Evolutionary conservation across 2,888 invertebrate genomes (phyloP).

Genomic region (Orchesella flavescens): DNA sequence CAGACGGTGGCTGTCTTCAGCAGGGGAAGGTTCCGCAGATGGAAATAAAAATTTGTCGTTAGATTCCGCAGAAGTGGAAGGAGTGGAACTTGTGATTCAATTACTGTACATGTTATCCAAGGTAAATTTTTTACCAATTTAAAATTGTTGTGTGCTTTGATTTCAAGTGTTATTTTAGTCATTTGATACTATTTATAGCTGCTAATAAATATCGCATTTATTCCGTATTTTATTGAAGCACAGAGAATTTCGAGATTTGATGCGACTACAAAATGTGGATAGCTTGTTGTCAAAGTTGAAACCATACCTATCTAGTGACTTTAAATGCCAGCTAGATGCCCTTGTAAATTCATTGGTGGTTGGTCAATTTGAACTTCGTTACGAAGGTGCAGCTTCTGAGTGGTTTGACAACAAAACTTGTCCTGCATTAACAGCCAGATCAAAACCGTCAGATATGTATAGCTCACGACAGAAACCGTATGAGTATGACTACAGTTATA

Average conservation of each 20-base stretch:
- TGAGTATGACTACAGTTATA: not conserved
- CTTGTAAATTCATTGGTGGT: conserved; percentile 54
- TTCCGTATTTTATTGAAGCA: conserved; percentile 52
- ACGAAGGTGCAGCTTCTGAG: conserved; percentile 46
- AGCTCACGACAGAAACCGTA: conserved; percentile 14
- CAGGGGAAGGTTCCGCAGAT: not conserved
- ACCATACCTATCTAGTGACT: conserved; percentile 55
- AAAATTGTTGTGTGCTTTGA: not conserved
- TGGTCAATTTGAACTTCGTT: conserved; percentile 48
- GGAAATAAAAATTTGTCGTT: not conserved
- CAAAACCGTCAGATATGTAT: conserved; percentile 30
- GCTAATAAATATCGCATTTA: conserved; percentile 3
- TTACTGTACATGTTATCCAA: conserved; percentile 60
- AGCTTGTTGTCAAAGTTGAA: conserved; percentile 58
- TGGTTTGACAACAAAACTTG: conserved; percentile 58
- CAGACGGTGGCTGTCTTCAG: conserved; percentile 32
- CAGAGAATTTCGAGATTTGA: conserved; percentile 64
- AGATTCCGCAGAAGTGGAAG: conserved; percentile 38
- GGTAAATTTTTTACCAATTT: conserved; percentile 45
- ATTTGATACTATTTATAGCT: conserved; percentile 4
- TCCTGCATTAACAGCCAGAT: conserved; percentile 5
- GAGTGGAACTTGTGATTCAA: conserved; percentile 62
- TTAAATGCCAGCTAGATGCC: conserved; percentile 54
- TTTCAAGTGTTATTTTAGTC: conserved; percentile 8
- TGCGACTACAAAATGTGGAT: conserved; percentile 63